Percentiles rank a stretch among this genome's conserved stretches.
Evolutionary conservation across 2,888 invertebrate genomes (phyloP).

Genomic region (Eucriotettix oculatus): DNA sequence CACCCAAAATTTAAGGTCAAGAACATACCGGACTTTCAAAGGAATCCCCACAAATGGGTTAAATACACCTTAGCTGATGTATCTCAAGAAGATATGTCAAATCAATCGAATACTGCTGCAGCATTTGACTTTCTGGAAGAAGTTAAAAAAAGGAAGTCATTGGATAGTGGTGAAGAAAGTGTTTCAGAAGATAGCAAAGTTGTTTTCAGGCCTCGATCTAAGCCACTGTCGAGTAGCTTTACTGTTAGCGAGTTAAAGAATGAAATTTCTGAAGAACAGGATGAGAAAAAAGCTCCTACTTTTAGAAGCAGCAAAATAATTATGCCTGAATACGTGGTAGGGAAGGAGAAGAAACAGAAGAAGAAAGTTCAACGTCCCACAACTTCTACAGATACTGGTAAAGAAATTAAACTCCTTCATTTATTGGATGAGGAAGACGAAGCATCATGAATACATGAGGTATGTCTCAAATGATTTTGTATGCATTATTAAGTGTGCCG

Average conservation of each 20-base stretch:
- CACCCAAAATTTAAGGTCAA: conserved; percentile 23
- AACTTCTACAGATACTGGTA: conserved; percentile 11
- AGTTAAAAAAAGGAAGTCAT: conserved; percentile 37
- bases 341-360: conserved; percentile 38
- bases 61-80: conserved; percentile 69
- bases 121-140: conserved; percentile 60
- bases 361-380: conserved; percentile 7
- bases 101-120: conserved; percentile 56
- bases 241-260: neutral
- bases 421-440: conserved; percentile 31
- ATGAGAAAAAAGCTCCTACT: conserved; percentile 24
- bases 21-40: conserved; percentile 35
- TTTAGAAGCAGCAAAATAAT: conserved; percentile 52
- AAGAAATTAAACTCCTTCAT: conserved; percentile 36
- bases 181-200: conserved; percentile 13
- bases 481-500: too few relatives aligned
- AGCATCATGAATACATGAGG: too few relatives aligned
- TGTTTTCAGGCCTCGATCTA: conserved; percentile 11
- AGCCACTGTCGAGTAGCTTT: neutral
- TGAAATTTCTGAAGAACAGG: conserved; percentile 16
- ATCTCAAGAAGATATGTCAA: conserved; percentile 55
- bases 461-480: too few relatives aligned
- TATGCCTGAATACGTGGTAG: conserved; percentile 72
- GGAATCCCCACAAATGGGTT: conserved; percentile 67
- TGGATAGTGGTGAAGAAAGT: conserved; percentile 7